These are phyloP conservation scores for Chelonus insularis DNA, from an alignment of 1,140 invertebrate species.

Conservation along the genomic window DNA sequence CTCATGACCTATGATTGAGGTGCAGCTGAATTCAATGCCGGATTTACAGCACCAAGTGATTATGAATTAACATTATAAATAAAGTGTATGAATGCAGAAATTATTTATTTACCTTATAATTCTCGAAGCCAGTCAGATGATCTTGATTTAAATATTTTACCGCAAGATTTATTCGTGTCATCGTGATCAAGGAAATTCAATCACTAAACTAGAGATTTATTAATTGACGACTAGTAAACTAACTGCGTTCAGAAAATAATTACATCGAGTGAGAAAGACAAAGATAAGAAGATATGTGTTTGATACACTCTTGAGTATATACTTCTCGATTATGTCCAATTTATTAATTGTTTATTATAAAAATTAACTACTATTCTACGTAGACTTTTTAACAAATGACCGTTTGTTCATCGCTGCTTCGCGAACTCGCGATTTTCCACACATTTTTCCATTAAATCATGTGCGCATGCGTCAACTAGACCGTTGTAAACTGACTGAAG, in stretches of 20 bases:
- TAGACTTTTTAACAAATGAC: background rate
- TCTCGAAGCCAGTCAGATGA: slow-evolving; percentile 86
- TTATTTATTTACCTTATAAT: slow-evolving; percentile 77
- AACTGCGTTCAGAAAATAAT: slow-evolving; percentile 17
- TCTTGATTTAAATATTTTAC: slow-evolving; percentile 76
- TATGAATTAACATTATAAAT: background rate
- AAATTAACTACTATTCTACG: slow-evolving; percentile 3
- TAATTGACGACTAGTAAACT: slow-evolving; percentile 19
- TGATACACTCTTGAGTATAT: background rate
- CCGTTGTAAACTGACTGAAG: too few relatives aligned
- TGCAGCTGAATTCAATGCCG: slow-evolving; percentile 7
- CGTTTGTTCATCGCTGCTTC: background rate
- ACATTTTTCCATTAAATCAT: too few relatives aligned
- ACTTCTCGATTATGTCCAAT: background rate
- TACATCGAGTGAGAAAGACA: slow-evolving; percentile 16
- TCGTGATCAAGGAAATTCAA: background rate
- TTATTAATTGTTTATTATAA: background rate
- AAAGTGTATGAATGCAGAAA: too few relatives aligned
- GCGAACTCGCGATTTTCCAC: background rate
- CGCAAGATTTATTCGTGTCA: slow-evolving; percentile 60
- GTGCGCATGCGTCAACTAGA: too few relatives aligned
- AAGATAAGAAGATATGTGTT: background rate
- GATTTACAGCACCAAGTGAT: background rate
- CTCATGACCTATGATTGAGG: background rate
- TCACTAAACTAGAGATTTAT: slow-evolving; percentile 11